Conservation (phyloP, 2,113 vertebrate genomes). For the Hipposideros armiger region DNA sequence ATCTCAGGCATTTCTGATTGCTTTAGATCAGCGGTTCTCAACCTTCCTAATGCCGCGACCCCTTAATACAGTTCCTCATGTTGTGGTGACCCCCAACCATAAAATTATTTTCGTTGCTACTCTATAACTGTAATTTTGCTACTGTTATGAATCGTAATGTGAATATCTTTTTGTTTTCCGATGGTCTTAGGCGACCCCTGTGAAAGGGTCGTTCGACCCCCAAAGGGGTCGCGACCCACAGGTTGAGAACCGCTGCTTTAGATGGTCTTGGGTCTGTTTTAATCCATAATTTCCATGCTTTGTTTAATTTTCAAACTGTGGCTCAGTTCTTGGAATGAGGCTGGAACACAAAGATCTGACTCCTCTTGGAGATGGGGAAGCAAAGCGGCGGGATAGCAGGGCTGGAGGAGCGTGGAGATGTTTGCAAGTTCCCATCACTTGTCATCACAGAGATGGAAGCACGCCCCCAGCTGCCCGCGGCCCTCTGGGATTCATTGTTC, state of each 20-base stretch:
- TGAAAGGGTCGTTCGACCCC: no score
- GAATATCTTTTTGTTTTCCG: no score
- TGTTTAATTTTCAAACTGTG: constrained; percentile 15
- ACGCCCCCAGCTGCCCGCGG: fast-evolving
- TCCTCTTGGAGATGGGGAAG: not conserved
- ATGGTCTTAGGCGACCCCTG: no score
- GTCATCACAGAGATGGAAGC: no score
- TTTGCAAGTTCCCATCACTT: not conserved
- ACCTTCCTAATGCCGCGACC: no score
- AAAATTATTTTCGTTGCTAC: no score
- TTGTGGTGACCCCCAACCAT: no score
- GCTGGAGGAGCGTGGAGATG: no score
- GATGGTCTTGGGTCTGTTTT: constrained; percentile 20
- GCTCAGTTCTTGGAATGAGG: not conserved
- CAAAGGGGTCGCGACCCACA: no score
- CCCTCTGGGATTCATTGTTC: not conserved
- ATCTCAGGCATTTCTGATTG: not conserved
- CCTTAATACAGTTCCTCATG: no score
- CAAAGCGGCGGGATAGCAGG: fast-evolving
- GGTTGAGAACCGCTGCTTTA: not conserved
- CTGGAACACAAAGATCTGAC: not conserved
- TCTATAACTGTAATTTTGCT: no score
- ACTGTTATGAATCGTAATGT: no score
- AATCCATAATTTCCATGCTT: not conserved
- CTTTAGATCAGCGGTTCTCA: not conserved